Conservation (phyloP, 2,888 invertebrate species). For the Chrysomela aeneicollis region DNA sequence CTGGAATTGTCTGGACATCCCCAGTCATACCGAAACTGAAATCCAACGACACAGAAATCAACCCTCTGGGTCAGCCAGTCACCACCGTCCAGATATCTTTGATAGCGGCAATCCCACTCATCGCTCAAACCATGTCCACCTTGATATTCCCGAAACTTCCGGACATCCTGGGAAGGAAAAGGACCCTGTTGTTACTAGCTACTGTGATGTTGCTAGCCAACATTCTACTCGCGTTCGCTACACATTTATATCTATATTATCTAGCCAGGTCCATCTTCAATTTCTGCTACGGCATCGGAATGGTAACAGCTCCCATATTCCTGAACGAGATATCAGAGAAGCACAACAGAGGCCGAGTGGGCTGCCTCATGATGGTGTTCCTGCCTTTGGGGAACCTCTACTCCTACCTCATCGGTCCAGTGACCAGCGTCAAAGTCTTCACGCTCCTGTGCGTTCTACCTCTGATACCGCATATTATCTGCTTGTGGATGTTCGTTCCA, state of each 20-base stretch:
- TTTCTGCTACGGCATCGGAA: not conserved
- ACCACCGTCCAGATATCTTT: conserved; percentile 1
- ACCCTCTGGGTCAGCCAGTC: conserved; percentile 52
- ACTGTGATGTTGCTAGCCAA: conserved; percentile 68
- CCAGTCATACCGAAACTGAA: conserved; percentile 27
- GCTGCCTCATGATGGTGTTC: conserved; percentile 56
- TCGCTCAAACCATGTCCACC: conserved; percentile 35
- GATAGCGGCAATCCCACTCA: not conserved
- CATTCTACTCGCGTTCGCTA: conserved; percentile 29
- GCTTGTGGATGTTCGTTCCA: conserved; percentile 18
- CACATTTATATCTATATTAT: conserved; percentile 52
- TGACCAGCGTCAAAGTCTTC: conserved; percentile 23
- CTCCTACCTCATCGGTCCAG: conserved; percentile 33
- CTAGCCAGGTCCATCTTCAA: conserved; percentile 54
- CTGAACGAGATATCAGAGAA: conserved; percentile 70
- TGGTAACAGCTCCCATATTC: conserved; percentile 76
- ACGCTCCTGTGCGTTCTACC: conserved; percentile 28
- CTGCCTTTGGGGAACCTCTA: conserved; percentile 29
- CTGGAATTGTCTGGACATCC: conserved; percentile 59
- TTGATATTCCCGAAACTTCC: conserved; percentile 27
- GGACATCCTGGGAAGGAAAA: conserved; percentile 66
- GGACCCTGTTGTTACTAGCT: conserved; percentile 69
- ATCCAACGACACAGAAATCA: conserved; percentile 33
- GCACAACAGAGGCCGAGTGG: conserved; percentile 72
- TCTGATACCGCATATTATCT: conserved; percentile 21